These are phyloP conservation scores for Ptychochromis oligacanthus DNA, from an alignment of 2,113 vertebrate genomes.

Conservation along the genomic window DNA sequence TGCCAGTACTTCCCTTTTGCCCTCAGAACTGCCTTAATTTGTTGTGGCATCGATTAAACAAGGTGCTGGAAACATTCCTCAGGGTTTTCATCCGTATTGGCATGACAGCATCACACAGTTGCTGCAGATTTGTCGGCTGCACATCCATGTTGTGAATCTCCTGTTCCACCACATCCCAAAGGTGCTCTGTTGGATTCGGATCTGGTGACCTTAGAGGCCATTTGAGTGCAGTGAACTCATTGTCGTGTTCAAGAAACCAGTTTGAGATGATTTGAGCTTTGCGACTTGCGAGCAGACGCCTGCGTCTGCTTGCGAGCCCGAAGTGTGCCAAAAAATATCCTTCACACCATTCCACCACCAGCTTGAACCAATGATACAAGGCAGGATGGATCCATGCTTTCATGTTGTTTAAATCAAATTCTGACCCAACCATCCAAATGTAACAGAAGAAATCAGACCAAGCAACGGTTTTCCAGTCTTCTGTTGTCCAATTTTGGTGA, in stretches of 20 bases:
- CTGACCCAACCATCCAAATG: background rate
- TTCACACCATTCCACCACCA: background rate
- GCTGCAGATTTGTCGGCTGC: background rate
- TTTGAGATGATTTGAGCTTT: background rate
- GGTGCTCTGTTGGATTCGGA: background rate
- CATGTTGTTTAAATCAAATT: background rate
- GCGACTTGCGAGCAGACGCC: too few relatives aligned
- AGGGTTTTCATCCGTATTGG: rapidly evolving
- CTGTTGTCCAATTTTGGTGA: too few relatives aligned
- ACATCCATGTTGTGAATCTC: background rate
- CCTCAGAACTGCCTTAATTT: background rate
- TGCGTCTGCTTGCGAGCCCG: too few relatives aligned
- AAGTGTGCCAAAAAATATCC: background rate
- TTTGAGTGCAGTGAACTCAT: background rate
- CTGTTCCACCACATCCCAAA: background rate
- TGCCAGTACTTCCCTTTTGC: rapidly evolving
- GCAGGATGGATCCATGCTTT: background rate
- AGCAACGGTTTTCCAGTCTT: too few relatives aligned
- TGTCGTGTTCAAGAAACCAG: background rate
- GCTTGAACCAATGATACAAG: background rate
- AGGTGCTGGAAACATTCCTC: too few relatives aligned
- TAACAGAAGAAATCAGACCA: background rate
- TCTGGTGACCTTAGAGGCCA: background rate
- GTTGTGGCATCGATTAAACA: too few relatives aligned
- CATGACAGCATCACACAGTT: background rate